Conservation (phyloP, 2,113 vertebrate species). For the Stegastes partitus region DNA sequence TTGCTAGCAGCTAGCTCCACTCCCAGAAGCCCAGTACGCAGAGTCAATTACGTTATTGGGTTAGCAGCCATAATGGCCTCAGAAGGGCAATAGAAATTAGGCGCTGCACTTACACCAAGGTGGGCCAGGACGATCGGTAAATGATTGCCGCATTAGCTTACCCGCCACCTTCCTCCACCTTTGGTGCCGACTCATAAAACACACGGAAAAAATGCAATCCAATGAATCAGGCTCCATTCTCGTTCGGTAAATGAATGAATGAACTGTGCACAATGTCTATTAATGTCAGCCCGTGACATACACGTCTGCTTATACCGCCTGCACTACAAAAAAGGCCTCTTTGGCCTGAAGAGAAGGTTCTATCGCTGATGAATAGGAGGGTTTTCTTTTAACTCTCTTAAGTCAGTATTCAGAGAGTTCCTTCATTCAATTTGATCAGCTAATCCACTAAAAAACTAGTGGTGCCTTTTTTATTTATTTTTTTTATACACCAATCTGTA, state of each 20-base stretch:
- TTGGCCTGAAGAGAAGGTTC: constrained; percentile 2
- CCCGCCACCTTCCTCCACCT: constrained; percentile 39
- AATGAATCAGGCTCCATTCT: constrained; percentile 46
- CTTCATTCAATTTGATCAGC: constrained; percentile 27
- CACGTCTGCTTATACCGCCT: constrained; percentile 7
- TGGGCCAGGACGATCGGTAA: constrained; percentile 66
- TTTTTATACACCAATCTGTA: neutral
- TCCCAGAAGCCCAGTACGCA: constrained; percentile 57
- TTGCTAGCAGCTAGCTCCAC: constrained; percentile 48
- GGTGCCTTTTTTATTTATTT: too few species aligned
- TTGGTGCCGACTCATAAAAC: constrained; percentile 56
- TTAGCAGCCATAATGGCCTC: constrained; percentile 77
- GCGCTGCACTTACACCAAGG: constrained; percentile 66
- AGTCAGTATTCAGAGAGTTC: neutral
- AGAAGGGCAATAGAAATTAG: constrained; percentile 80
- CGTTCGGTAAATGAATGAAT: constrained; percentile 46
- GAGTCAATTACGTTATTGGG: constrained; percentile 80
- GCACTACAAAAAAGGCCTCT: constrained; percentile 20
- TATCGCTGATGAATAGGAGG: constrained; percentile 25
- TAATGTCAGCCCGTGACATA: constrained; percentile 66
- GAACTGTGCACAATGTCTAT: constrained; percentile 59
- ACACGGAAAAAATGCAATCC: constrained; percentile 47
- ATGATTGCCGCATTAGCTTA: constrained; percentile 70
- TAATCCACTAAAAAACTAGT: constrained; percentile 3
- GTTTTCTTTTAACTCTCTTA: too few species aligned